Base-by-base conservation (phyloP, 2,888 invertebrate genomes). In the Drosophila birchii region DNA sequence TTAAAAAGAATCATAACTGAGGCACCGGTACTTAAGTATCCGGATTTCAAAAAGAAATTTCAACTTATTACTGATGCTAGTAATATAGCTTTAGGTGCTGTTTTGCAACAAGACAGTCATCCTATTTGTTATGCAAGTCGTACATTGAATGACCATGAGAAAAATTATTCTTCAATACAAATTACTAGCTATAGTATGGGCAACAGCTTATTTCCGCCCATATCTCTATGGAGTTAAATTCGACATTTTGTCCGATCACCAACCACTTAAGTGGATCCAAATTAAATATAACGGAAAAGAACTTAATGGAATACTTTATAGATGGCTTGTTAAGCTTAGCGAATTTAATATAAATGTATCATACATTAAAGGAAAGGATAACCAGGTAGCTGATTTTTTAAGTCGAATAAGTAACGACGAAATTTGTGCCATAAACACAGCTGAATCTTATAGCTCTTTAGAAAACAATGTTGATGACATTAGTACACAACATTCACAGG, bases 151-250 rank as follows among this genome's bases (percentile, higher is more conserved):
- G 70, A 75, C 36, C 74, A 75, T 38, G 75, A 76, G 32, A 63
- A 61, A 63, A 79, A 74, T 53, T 80, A 80, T 61, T 74, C 61
- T 9, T 55, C 69, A 29, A 76, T 74, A 45, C 68, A 76, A 74
- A 62, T 32, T 75, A 34, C 47, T 78, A 58, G 75, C 75, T 12
- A 67, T 72, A 54, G 29, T 29, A 7, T 29, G 29, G 29, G 29
- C 71, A n/a, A 39, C 39, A n/a, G 39, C n/a, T 39, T 39, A 39
- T 68, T 75, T 66, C 54, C 51, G 62, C 9, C 70, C 69, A 45
- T 76, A 72, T 58, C 49, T 75, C 36, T 62, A 70, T 38, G 67
- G 57, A 26, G 49, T 55, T 14, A 63, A 60, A 64, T 74, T 75
- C 47, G 59, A 74, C 14, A 75, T 75, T 44, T 57, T 76, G 39